Base-by-base conservation (phyloP, 2,797 vertebrate genomes). In the Myotis daubentonii region DNA sequence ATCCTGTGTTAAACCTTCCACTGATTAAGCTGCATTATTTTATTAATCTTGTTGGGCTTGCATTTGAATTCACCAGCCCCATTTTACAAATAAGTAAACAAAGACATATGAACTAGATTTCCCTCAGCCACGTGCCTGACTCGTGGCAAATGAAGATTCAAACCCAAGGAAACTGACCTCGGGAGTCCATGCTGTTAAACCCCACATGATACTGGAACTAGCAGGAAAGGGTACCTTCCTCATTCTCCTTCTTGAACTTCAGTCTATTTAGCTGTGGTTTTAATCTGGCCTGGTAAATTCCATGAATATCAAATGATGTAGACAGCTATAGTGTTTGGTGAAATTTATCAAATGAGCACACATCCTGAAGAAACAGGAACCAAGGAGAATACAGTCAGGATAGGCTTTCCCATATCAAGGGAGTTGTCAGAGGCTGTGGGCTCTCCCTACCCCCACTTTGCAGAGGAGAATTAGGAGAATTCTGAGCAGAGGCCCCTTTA, bases 61-160 rank as follows among this genome's bases (percentile, higher is more conserved):
- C 76, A 6, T 8, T 83, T 62, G 71, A 47, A 82, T 75, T 91
- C 62, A 60, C 36, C 47, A 36, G 19, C 1, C 20, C 41, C 19
- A 71, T 75, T 89, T 82, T 83, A 41, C 10, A 81, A n/a, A 65
- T 38, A 93, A 81, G 76, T 71, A 91, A 95, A 82, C 41, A 89
- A 70, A 71, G n/a, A 5, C 44, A 84, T 9, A 49, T 30, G 62
- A 60, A 71, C 51, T n/a, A 41, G 15, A 49, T 57, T 80, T 82
- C 33, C 13, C 17, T 41, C 20, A 47, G 28, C 20, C 62, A 19
- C 2, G 2, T n/a, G 75, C 38, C 36, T 81, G 65, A 90, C 22
- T 84, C 2, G 0, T 33, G 62, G 30, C 41, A 88, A 79, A 79
- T 41, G 60, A 90, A 92, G 28, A 62, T 53, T 41, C 15, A 23